A percentile compares a stretch with the other conserved stretches of the same genome.
phyloP scores from a whole-genome alignment of 2,888 invertebrate genomes.

The Cephus spinipes region DNA sequence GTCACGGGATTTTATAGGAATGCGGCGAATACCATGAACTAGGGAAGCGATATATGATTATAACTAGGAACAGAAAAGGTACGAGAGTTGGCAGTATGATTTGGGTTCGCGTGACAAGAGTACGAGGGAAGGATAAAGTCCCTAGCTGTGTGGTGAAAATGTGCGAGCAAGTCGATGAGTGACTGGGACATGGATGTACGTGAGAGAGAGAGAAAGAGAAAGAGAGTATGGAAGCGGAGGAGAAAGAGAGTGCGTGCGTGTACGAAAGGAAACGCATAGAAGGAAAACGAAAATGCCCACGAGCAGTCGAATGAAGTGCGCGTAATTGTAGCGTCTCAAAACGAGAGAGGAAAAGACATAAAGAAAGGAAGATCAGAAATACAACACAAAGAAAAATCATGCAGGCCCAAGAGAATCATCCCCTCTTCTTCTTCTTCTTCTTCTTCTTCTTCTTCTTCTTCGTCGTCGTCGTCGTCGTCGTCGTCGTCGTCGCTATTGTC shows the following conservation, averaged over 20 bases:
- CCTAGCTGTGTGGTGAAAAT: background rate
- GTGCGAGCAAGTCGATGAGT: background rate
- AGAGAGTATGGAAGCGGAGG: background rate
- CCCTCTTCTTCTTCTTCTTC: background rate
- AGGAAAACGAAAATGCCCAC: conserved; percentile 4
- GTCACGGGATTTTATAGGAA: background rate
- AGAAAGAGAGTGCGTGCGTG: background rate
- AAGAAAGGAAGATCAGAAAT: background rate
- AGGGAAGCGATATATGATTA: background rate
- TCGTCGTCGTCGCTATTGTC: background rate
- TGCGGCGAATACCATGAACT: conserved; percentile 11
- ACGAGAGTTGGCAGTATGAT: background rate
- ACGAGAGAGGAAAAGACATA: background rate
- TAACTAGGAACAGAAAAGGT: conserved; percentile 12
- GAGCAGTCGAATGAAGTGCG: background rate
- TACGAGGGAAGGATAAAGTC: background rate
- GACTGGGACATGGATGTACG: background rate
- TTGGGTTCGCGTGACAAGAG: background rate
- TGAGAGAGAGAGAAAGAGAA: conserved; percentile 19
- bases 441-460: too few species aligned
- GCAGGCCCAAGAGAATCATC: background rate
- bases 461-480: too few species aligned
- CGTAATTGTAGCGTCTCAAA: background rate
- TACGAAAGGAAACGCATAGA: conserved; percentile 3
- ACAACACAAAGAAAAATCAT: background rate